These are phyloP conservation scores for Halyomorpha halys DNA, from an alignment of 1,140 invertebrate genomes.

Conservation along the genomic window DNA sequence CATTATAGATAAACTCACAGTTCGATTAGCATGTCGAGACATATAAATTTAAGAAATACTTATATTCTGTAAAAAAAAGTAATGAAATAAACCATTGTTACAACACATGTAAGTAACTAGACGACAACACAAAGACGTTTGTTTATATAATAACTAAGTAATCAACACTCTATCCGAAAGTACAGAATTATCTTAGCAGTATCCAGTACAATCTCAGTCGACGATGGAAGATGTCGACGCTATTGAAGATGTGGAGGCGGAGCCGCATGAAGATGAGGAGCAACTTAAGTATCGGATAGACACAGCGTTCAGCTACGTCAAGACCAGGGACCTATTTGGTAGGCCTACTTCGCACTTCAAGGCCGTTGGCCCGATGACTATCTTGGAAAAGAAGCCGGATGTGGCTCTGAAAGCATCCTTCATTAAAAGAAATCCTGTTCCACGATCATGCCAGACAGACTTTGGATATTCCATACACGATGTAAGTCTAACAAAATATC, in stretches of 20 bases:
- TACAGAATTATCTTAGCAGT: too few relatives aligned
- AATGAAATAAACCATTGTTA: too few relatives aligned
- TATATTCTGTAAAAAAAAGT: too few relatives aligned
- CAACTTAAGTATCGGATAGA: not conserved
- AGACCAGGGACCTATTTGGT: not conserved
- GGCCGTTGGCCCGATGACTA: not conserved
- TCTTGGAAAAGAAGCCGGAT: slow-evolving; percentile 1
- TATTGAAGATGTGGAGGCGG: not conserved
- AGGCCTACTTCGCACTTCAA: not conserved
- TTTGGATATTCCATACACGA: not conserved
- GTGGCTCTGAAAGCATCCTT: not conserved
- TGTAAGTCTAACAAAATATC: too few relatives aligned
- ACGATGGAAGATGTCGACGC: not conserved
- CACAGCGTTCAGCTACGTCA: not conserved
- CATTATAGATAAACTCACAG: too few relatives aligned
- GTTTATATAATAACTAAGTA: too few relatives aligned
- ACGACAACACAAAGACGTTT: too few relatives aligned
- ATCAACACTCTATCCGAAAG: too few relatives aligned
- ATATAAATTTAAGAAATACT: too few relatives aligned
- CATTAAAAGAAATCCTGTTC: not conserved
- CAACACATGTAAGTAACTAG: too few relatives aligned
- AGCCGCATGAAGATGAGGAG: not conserved
- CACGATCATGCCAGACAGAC: not conserved
- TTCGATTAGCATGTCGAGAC: too few relatives aligned
- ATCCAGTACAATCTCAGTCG: too few relatives aligned